Percentiles rank a stretch among this genome's conserved stretches.
These are phyloP conservation scores for Gymnorhina tibicen DNA, from an alignment of 2,113 vertebrate species.

Conservation along the genomic window DNA sequence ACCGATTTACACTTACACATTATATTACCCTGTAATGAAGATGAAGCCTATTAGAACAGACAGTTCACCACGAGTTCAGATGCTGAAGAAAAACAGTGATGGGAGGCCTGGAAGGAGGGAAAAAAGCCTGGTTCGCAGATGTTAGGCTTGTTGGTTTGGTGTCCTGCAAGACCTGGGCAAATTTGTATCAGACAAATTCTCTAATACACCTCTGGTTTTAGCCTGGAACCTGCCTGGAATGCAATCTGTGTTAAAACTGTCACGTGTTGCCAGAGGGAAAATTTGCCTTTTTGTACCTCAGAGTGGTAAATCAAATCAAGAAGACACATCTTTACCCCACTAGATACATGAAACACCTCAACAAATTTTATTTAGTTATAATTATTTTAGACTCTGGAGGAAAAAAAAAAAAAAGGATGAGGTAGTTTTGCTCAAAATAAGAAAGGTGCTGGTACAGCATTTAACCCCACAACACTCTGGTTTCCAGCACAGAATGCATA, in stretches of 20 bases:
- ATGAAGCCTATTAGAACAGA: constrained; percentile 39
- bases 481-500: not conserved
- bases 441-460: not conserved
- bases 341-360: not conserved
- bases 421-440: not conserved
- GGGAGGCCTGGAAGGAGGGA: not conserved
- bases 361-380: not conserved
- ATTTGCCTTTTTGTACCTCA: not conserved
- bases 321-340: not conserved
- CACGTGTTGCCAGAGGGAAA: not conserved
- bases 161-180: not conserved
- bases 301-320: not conserved
- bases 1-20: constrained; percentile 6
- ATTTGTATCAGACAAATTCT: not conserved
- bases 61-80: constrained; percentile 40
- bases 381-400: not conserved
- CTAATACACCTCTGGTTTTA: not conserved
- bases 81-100: not conserved
- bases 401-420: not conserved
- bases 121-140: not conserved
- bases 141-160: not conserved
- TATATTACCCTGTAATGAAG: constrained; percentile 43
- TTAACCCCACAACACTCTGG: not conserved
- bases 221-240: not conserved
- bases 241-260: not conserved